phyloP scores from a whole-genome alignment of 2,113 vertebrate genomes.

The Polyodon spathula region DNA sequence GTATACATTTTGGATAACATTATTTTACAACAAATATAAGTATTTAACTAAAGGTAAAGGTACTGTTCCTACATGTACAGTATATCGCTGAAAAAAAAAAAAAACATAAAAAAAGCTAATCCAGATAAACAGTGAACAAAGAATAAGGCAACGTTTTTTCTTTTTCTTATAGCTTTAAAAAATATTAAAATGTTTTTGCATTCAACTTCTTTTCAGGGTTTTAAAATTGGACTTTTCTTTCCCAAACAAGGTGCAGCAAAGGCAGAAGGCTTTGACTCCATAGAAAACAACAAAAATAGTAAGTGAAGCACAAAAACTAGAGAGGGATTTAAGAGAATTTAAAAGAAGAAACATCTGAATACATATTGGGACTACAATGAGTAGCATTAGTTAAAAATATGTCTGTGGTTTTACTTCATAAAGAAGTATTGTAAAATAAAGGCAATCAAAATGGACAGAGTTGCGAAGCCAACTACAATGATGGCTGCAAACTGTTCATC shows the following conservation, averaged over 20 bases:
- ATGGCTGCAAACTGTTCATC: conserved; percentile 92
- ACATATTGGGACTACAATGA: conserved; percentile 71
- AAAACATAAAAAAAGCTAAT: too few relatives aligned
- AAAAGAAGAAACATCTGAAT: conserved; percentile 62
- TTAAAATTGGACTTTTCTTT: conserved; percentile 55
- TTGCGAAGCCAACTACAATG: conserved; percentile 82
- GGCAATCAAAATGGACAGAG: conserved; percentile 85
- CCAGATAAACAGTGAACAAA: conserved; percentile 61
- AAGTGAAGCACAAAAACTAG: conserved; percentile 49
- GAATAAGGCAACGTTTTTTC: conserved; percentile 52
- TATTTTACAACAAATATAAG: too few relatives aligned
- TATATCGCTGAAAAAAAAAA: conserved; percentile 49
- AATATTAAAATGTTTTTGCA: conserved; percentile 57
- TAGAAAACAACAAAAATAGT: too few relatives aligned
- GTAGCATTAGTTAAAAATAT: conserved; percentile 67
- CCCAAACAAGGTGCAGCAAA: conserved; percentile 70
- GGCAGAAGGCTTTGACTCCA: conserved; percentile 53
- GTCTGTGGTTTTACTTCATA: conserved; percentile 84
- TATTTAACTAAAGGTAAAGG: conserved; percentile 35
- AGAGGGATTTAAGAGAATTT: too few relatives aligned
- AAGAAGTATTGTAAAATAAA: conserved; percentile 97
- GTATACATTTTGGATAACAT: conserved; percentile 7
- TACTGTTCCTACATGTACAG: conserved; percentile 43
- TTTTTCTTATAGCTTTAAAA: conserved; percentile 22
- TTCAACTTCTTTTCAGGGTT: conserved; percentile 48